These are phyloP conservation scores for Muscidifurax raptorellus DNA, from an alignment of 1,140 invertebrate genomes.

Conservation along the genomic window DNA sequence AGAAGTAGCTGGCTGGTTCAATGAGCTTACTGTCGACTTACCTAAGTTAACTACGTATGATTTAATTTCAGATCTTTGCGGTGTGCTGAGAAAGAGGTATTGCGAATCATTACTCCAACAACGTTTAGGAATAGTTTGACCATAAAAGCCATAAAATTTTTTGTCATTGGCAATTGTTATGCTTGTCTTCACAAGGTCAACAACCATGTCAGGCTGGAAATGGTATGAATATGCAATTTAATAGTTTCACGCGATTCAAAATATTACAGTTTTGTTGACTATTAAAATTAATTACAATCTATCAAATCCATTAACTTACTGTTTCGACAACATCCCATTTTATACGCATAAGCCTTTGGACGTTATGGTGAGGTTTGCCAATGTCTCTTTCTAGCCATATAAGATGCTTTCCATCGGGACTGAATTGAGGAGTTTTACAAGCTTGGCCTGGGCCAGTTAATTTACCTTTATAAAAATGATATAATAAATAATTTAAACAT, in stretches of 20 bases:
- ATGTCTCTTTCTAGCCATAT: slow-evolving; percentile 79
- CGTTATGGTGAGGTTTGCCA: slow-evolving; percentile 79
- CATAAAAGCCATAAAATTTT: slow-evolving; percentile 79
- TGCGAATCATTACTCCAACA: slow-evolving; percentile 79
- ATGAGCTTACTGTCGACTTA: slow-evolving; percentile 58
- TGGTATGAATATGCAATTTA: background rate
- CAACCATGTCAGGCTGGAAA: slow-evolving; percentile 65
- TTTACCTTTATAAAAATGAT: slow-evolving; percentile 62
- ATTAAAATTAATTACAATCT: background rate
- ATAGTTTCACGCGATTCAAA: background rate
- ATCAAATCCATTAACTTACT: slow-evolving; percentile 34
- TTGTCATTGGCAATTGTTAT: slow-evolving; percentile 66
- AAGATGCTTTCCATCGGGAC: slow-evolving; percentile 74
- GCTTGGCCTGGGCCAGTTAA: slow-evolving; percentile 72
- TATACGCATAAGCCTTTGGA: slow-evolving; percentile 74
- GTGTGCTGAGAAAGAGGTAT: slow-evolving; percentile 78
- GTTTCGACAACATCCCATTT: slow-evolving; percentile 66
- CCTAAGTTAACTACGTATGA: slow-evolving; percentile 78
- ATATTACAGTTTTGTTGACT: background rate
- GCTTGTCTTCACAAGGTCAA: slow-evolving; percentile 74
- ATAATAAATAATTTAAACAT: slow-evolving; percentile 7
- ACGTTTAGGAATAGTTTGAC: slow-evolving; percentile 72
- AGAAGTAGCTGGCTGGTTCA: background rate
- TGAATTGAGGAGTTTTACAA: slow-evolving; percentile 77
- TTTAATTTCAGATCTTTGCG: slow-evolving; percentile 77